Evolutionary conservation across 2,888 invertebrate genomes (phyloP), one percentile per base, ranked within the genome.

Genomic region (Pyrgus malvae): DNA sequence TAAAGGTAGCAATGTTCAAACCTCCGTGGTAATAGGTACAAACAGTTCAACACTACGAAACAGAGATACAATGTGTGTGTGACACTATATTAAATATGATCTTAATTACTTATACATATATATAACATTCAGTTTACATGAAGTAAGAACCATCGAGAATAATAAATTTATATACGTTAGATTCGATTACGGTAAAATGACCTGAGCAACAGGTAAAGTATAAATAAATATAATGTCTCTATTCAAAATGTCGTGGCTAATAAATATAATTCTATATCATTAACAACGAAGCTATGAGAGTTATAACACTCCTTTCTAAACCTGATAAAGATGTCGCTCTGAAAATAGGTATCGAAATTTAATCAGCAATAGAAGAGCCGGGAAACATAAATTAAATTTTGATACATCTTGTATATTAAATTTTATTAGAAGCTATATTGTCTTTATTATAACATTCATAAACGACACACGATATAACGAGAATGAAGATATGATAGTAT

Each of bases 71-170:
- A 71, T 80, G 55, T 81, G 53, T 72, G 51, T 72, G 76, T 76
- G 78, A 74, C 69, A 68, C 75, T 74, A 74, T 70, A 75, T 70
- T 76, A 81, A 44, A 74, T 69, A 76, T 68, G 78, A 83, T 68
- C 80, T 81, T 86, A 83, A 71, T 70, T 69, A 62, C 69, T 67
- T 69, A 69, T 89, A 85, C 82, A 88, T 86, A 89, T 87, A 88
- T 86, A 85, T 88, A 89, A 89, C 89, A 88, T 89, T 87, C 79
- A 87, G 80, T 86, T 86, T 84, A 88, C 85, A 85, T 81, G 78
- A 81, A 80, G 78, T 82, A 80, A 68, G 73, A 80, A 78, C 76
- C 78, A 81, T 78, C 72, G 74, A 84, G 80, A 82, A 76, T 75
- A 72, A 67, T 62, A 55, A 50, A 60, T 51, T 57, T 46, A 42